Conservation (phyloP, 2,888 invertebrate species). For the Idaea biselata region DNA sequence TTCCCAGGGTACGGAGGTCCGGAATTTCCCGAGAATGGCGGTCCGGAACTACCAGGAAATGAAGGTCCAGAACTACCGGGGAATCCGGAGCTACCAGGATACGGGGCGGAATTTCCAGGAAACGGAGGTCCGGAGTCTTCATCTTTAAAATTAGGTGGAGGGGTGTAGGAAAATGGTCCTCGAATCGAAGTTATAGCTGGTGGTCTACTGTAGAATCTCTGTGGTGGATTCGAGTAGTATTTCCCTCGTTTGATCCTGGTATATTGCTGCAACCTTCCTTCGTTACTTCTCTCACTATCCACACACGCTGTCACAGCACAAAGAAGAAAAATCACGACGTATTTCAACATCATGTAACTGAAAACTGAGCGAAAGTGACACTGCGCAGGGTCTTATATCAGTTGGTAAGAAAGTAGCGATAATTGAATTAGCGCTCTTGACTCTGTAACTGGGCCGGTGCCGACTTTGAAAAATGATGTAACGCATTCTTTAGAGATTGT, state of each 20-base stretch:
- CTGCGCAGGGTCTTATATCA: constrained; percentile 59
- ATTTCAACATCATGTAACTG: constrained; percentile 29
- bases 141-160: constrained; percentile 50
- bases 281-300: constrained; percentile 41
- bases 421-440: constrained; percentile 59
- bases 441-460: constrained; percentile 27
- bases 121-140: constrained; percentile 21
- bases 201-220: constrained; percentile 54
- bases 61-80: constrained; percentile 16
- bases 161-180: constrained; percentile 58
- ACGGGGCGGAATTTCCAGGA: constrained; percentile 28
- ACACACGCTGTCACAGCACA: constrained; percentile 41
- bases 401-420: constrained; percentile 64
- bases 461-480: constrained; percentile 23
- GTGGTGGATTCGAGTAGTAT: constrained; percentile 53
- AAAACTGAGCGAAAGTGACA: constrained; percentile 61
- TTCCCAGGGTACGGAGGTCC: not conserved
- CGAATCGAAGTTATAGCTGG: constrained; percentile 42
- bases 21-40: constrained; percentile 13
- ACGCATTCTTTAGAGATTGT: constrained; percentile 25
- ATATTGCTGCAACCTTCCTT: constrained; percentile 34
- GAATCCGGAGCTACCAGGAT: constrained; percentile 29
- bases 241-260: constrained; percentile 61
- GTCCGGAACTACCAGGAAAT: not conserved
- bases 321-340: constrained; percentile 31